Percentiles rank a stretch among this genome's conserved stretches.
Evolutionary conservation across 2,113 vertebrate genomes (phyloP).

Genomic region (Arenaria interpres): DNA sequence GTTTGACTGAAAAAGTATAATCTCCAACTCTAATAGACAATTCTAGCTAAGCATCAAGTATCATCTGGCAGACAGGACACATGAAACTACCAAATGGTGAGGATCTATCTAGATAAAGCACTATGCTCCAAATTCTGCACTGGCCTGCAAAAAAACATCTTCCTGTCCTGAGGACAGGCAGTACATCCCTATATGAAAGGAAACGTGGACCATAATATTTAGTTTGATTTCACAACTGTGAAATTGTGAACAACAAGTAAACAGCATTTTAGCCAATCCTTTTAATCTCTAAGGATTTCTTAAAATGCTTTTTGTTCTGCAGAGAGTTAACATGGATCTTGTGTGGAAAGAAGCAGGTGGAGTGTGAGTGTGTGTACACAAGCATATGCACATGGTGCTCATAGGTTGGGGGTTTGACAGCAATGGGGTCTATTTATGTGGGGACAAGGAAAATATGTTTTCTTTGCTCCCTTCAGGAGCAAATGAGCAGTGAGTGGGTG

Average conservation of each 20-base stretch:
- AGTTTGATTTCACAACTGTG: neutral
- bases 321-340: neutral
- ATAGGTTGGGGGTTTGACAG: slow-evolving; percentile 19
- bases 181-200: neutral
- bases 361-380: neutral
- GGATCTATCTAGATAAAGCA: neutral
- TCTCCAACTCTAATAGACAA: neutral
- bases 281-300: neutral
- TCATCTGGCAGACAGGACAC: neutral
- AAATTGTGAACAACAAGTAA: neutral
- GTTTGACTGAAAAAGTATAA: neutral
- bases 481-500: slow-evolving; percentile 38
- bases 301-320: neutral
- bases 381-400: neutral
- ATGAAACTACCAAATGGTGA: neutral
- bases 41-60: neutral
- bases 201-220: accelerated
- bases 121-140: neutral
- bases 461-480: slow-evolving; percentile 16
- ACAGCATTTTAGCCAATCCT: neutral
- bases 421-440: slow-evolving; percentile 1
- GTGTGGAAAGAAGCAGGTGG: neutral
- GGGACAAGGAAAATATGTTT: slow-evolving; percentile 49
- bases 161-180: neutral
- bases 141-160: neutral